Evolutionary conservation across 2,888 invertebrate genomes (phyloP).

Genomic region (Schizotus pectinicornis): DNA sequence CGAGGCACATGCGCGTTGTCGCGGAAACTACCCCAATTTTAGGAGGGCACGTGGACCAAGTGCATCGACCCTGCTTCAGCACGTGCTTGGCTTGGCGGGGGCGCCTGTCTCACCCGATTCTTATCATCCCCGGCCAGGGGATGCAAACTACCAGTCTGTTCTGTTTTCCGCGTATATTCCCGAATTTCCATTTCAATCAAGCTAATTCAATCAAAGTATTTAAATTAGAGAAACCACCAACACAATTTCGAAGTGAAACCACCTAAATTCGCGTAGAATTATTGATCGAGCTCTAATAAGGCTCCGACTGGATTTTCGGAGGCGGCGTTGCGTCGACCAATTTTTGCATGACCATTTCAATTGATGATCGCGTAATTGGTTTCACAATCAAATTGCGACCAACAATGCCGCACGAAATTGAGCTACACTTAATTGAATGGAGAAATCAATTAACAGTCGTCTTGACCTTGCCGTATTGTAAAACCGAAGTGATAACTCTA

Average conservation of each 20-base stretch:
- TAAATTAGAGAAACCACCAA: no score
- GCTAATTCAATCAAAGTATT: no score
- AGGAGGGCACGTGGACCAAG: constrained; percentile 44
- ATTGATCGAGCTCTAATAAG: no score
- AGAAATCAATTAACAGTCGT: constrained; percentile 1
- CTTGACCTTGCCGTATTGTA: constrained; percentile 1
- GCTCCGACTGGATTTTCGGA: no score
- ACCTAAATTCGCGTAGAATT: no score
- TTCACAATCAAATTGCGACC: no score
- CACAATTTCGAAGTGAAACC: no score
- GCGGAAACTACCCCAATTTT: constrained; percentile 46
- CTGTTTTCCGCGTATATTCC: constrained; percentile 18
- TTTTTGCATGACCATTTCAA: no score
- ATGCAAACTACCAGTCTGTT: constrained; percentile 17
- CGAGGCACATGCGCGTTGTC: constrained; percentile 35
- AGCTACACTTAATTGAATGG: background rate
- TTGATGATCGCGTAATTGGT: no score
- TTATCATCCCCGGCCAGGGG: constrained; percentile 23
- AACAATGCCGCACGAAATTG: no score
- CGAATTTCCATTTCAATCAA: constrained; percentile 23
- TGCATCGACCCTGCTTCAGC: constrained; percentile 42
- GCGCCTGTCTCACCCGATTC: constrained; percentile 22
- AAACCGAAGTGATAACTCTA: background rate
- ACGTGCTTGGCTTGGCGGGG: constrained; percentile 30
- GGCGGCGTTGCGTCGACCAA: no score